Evolutionary conservation across 2,797 vertebrate genomes (phyloP), one percentile per base, ranked within the genome.

Genomic region (Spinibarbus caldwelli): DNA sequence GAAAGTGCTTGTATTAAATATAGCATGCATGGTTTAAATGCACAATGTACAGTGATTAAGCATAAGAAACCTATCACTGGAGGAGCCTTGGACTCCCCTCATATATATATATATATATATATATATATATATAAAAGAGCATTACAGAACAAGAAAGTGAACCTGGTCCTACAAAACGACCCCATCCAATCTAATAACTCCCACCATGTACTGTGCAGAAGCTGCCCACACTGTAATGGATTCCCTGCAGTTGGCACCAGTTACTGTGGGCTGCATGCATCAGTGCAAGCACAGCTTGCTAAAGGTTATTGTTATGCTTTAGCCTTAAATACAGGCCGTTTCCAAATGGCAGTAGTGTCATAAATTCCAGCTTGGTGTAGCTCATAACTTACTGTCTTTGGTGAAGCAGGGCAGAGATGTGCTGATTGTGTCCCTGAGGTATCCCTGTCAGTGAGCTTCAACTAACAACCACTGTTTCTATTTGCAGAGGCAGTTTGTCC

Each of bases 381-480:
- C 52, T 57, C 52, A 38, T 77, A 77, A n/a, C 49, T 57, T 77
- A 3, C 34, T 57, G 34, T 77, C 34, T 77, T 77, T 26, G 12
- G 75, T 57, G 12, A 77, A 38, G 38, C 52, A 38, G 75, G 75
- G 10, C 31, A 54, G 31, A 76, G 19, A 76, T 76, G 73, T 76
- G 31, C 29, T 76, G 73, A 57, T 57, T 54, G 49, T 5, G 34
- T 38, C 73, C 73, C 29, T 75, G 72, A 52, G 29, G 43, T 54
- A 12, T 54, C 6, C 31, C 49, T 77, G 49, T 57, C 73, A 76
- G 73, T 36, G 49, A 76, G 47, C 31, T 12, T 54, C 31, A 76
- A 76, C 72, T 76, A 34, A 52, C 47, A 76, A 23, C 31, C 49
- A n/a, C 49, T n/a, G n/a, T n/a, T n/a, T n/a, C n/a, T 77, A n/a